Conservation (phyloP, 2,888 invertebrate genomes). For the Bursaphelenchus okinawaensis region DNA sequence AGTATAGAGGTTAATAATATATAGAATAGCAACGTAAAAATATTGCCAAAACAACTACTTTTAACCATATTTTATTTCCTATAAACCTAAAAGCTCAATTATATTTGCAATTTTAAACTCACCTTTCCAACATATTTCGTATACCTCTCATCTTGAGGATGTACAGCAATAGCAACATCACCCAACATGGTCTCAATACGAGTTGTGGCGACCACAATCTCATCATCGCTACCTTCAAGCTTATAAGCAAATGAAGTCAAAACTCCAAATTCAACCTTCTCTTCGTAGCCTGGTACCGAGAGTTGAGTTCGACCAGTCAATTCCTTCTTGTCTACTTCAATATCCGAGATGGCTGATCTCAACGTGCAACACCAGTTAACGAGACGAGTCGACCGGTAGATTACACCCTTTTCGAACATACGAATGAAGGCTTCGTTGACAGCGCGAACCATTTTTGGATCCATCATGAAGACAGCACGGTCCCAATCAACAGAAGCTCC, state of each 20-base stretch:
- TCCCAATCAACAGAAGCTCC: constrained; percentile 94
- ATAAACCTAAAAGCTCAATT: constrained; percentile 3
- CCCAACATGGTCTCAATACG: constrained; percentile 95
- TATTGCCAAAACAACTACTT: too few species aligned
- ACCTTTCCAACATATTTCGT: constrained; percentile 54
- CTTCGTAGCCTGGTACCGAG: constrained; percentile 83
- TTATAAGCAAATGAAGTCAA: constrained; percentile 86
- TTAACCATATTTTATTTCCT: background rate
- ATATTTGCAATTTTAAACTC: background rate
- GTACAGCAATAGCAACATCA: constrained; percentile 94
- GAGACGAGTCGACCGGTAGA: constrained; percentile 85
- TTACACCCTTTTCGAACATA: constrained; percentile 77
- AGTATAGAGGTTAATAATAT: background rate
- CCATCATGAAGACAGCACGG: constrained; percentile 91
- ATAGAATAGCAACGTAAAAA: too few species aligned
- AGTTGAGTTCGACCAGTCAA: constrained; percentile 77
- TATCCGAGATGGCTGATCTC: constrained; percentile 95
- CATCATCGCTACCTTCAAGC: constrained; percentile 67
- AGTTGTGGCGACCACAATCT: constrained; percentile 89
- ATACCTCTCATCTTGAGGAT: constrained; percentile 81
- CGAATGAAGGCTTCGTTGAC: constrained; percentile 90
- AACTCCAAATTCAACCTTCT: constrained; percentile 87
- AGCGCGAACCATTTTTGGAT: constrained; percentile 77
- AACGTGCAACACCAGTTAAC: constrained; percentile 98
- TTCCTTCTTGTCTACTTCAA: constrained; percentile 91